These are phyloP conservation scores for Agonum fuliginosum DNA, from an alignment of 2,888 invertebrate species.

Conservation along the genomic window DNA sequence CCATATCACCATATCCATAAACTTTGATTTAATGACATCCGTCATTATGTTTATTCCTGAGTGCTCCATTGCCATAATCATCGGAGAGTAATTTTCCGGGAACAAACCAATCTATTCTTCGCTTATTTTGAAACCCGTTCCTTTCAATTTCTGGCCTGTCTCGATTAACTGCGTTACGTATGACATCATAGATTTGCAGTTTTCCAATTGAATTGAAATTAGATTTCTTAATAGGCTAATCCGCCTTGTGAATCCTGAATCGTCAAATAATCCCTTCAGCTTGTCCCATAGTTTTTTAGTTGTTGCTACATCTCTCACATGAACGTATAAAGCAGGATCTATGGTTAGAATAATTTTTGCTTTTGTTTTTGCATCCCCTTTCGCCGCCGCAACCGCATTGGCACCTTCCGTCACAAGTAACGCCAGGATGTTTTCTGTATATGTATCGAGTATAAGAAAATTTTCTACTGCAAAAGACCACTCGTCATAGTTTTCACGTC, in stretches of 20 bases:
- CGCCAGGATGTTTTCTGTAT: slow-evolving; percentile 9
- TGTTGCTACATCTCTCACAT: slow-evolving; percentile 62
- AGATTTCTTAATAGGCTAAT: slow-evolving; percentile 50
- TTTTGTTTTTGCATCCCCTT: slow-evolving; percentile 57
- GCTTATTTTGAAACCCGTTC: slow-evolving; percentile 49
- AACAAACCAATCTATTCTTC: slow-evolving; percentile 42
- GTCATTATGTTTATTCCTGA: slow-evolving; percentile 10
- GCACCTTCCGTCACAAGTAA: neutral
- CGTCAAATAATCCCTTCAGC: slow-evolving; percentile 54
- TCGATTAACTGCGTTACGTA: slow-evolving; percentile 47
- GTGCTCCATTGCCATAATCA: slow-evolving; percentile 53
- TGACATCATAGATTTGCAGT: slow-evolving; percentile 45
- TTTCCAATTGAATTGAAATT: slow-evolving; percentile 25
- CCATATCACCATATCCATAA: too few relatives aligned
- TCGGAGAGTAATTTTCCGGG: slow-evolving; percentile 50
- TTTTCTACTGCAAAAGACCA: slow-evolving; percentile 1
- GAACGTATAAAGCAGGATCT: slow-evolving; percentile 63
- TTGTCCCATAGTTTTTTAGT: slow-evolving; percentile 71
- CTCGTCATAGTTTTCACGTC: neutral
- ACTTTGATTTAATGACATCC: neutral
- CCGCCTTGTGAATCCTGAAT: slow-evolving; percentile 24
- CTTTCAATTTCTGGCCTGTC: slow-evolving; percentile 48
- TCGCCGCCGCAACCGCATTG: slow-evolving; percentile 52
- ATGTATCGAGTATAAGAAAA: neutral
- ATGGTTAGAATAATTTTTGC: slow-evolving; percentile 62